Base-by-base conservation (phyloP, 1,140 invertebrate species). In the Hydropsyche tenuis region DNA sequence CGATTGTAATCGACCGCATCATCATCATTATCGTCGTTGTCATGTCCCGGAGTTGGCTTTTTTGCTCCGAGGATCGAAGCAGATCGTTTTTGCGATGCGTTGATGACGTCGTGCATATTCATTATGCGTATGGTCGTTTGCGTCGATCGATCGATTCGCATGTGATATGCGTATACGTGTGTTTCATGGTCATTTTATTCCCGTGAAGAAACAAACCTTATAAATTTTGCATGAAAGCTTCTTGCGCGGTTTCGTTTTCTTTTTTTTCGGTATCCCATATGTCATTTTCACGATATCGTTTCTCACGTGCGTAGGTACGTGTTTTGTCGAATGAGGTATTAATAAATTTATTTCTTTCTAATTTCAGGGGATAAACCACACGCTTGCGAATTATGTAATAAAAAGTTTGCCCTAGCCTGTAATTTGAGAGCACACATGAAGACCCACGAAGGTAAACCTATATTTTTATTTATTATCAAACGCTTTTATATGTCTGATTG, bases 391-490 rank as follows among this genome's bases (percentile, higher is more conserved):
- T 80, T 90, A 0, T 94, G 92, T 81, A 86, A 89, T 53, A 93
- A 93, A 80, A 89, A 89, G 80, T 93, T 94, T 80, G 90, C 91
- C 1, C 82, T 93, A 0, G 88, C 90, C 23, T 92, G 90, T 80
- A 94, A 93, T 81, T 84, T 94, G 71, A 84, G 90, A 73, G 90
- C 91, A 0, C 92, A 93, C 79, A 86, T 91, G 81, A 92, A 91
- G 81, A 93, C 90, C 2, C 92, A 93, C 78, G 90, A 87, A 78
- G 83, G 84, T 85, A 81, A 79, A 77, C 77, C 18, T 48, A 48
- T 16, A 48, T 14, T 48, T 48, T 48, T n/a, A 48, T 48, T 48
- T 48, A 48, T 12, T 48, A 48, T 48, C 16, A 48, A 48, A 48
- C 11, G 16, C 30, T 37, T 37, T 37, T 37, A 37, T 37, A 37